phyloP scores from a whole-genome alignment of 92 coral and sea anemone genomes.

The Zoanthus solanderi region DNA sequence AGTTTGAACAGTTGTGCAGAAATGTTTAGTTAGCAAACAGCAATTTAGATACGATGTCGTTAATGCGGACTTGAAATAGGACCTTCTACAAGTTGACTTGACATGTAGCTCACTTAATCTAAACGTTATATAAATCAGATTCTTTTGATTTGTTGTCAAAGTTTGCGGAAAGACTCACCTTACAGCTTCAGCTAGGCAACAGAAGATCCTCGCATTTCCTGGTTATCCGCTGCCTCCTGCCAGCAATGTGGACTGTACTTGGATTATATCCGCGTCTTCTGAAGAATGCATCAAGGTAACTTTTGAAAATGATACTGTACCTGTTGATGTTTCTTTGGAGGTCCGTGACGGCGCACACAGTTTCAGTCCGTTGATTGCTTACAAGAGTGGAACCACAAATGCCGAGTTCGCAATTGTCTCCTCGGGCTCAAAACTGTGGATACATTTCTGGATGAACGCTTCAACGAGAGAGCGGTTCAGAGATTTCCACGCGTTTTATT shows the following conservation, averaged over 20 bases:
- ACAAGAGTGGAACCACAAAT: neutral
- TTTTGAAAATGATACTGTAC: neutral
- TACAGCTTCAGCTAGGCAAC: neutral
- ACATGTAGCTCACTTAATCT: neutral
- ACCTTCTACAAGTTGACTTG: neutral
- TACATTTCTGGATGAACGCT: neutral
- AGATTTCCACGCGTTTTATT: constrained; percentile 2
- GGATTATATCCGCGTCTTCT: constrained; percentile 10
- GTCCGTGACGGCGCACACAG: constrained; percentile 9
- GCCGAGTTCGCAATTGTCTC: neutral
- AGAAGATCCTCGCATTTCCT: neutral
- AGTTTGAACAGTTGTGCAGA: too few species aligned
- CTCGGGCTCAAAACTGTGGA: constrained; percentile 17
- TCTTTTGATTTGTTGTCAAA: neutral
- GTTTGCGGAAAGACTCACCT: neutral
- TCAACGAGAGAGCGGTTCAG: neutral
- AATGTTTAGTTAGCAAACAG: neutral
- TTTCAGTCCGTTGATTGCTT: neutral
- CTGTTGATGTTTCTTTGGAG: neutral
- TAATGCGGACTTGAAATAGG: neutral
- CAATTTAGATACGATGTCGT: neutral
- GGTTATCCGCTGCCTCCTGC: neutral
- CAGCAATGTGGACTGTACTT: neutral
- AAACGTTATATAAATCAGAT: neutral
- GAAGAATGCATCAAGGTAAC: neutral